Evolutionary conservation across 2,888 invertebrate species (phyloP), one percentile per base, ranked within the genome.

Genomic region (Nomada ruficornis): DNA sequence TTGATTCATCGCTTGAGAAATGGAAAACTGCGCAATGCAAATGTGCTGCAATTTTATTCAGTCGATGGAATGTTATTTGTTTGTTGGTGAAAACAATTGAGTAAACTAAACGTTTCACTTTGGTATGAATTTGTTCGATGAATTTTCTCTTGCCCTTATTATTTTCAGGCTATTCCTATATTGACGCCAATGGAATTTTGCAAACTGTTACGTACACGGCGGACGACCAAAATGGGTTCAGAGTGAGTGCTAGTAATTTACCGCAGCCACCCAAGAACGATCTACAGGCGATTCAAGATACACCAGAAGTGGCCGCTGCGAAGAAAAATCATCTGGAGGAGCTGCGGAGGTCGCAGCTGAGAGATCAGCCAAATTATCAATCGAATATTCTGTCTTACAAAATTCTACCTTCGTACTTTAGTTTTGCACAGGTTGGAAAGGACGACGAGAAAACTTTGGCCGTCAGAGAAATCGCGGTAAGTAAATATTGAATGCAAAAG

Each of bases 151-250:
- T 44, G 55, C 15, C 4, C 26, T 20, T n/a, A 20, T 47, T 47
- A 47, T 47, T 15, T 36, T 2, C 67, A 91, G 96, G 95, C 55
- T 96, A 96, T 91, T 96, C 96, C 2, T 96, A 96, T 91, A 94
- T 96, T 60, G 96, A 96, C 91, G 96, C 96, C 15, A 95, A 96
- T 90, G 96, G 96, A 10, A 94, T 95, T 79, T 91, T 96, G 44
- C 96, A 96, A 92, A 95, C 95, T 9, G 96, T 96, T 5, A 94
- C 95, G 23, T 96, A 96, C 90, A 94, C 95, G 15, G 95, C 96
- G 1, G 96, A 96, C 92, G 94, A 94, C 55, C 89, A 94, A 29
- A 95, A 96, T 88, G 96, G 96, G 63, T 96, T 96, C 93, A 94
- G 96, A 89, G 96, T 96, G 50, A 95, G 95, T 0, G 96, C 95